These are phyloP conservation scores for Tortricodes alternella DNA, from an alignment of 2,888 invertebrate genomes.

Conservation along the genomic window DNA sequence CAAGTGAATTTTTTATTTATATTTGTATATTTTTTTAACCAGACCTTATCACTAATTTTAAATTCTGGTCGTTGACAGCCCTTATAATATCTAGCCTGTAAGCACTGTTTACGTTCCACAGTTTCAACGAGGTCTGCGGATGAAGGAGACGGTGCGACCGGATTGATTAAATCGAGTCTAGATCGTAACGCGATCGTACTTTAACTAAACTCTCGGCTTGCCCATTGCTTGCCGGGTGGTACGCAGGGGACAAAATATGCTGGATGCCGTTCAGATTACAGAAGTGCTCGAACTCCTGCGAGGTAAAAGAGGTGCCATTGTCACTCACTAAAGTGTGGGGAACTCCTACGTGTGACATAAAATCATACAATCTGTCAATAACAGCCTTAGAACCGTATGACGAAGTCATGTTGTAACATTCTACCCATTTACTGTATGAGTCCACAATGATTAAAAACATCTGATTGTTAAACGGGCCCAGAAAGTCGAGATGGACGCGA, in stretches of 20 bases:
- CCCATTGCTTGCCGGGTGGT: slow-evolving; percentile 38
- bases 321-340: slow-evolving; percentile 24
- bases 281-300: slow-evolving; percentile 30
- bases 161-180: slow-evolving; percentile 32
- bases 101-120: slow-evolving; percentile 31
- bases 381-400: slow-evolving; percentile 5
- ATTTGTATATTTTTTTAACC: background rate
- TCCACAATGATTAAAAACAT: background rate
- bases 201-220: slow-evolving; percentile 41
- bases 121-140: slow-evolving; percentile 9
- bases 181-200: slow-evolving; percentile 15
- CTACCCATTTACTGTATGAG: background rate
- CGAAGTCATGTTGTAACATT: background rate
- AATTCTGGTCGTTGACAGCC: background rate
- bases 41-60: background rate
- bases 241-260: slow-evolving; percentile 31
- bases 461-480: slow-evolving; percentile 17
- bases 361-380: slow-evolving; percentile 23
- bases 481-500: slow-evolving; percentile 8
- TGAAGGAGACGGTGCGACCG: slow-evolving; percentile 17
- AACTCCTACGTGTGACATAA: slow-evolving; percentile 22
- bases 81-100: slow-evolving; percentile 28
- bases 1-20: background rate
- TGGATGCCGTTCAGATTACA: slow-evolving; percentile 32
- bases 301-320: slow-evolving; percentile 31